A percentile compares a stretch with the other conserved stretches of the same genome.
These are phyloP conservation scores for Gopherus flavomarginatus DNA, from an alignment of 2,113 vertebrate genomes.

Conservation along the genomic window DNA sequence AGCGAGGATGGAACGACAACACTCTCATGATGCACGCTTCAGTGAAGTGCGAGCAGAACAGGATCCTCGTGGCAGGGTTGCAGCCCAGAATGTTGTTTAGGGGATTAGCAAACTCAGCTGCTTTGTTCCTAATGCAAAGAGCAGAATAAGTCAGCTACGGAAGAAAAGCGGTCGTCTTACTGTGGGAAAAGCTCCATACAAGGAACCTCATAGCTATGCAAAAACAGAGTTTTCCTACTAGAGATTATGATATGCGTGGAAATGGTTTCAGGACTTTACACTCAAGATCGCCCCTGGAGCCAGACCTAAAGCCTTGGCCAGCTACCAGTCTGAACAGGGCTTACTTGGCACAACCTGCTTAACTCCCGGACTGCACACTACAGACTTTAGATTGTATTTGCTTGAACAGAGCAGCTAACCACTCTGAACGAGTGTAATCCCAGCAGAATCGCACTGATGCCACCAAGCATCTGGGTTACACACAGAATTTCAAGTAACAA, in stretches of 20 bases:
- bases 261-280: background rate
- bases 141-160: accelerated
- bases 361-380: background rate
- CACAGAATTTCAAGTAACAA: background rate
- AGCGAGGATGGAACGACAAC: background rate
- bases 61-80: background rate
- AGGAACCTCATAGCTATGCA: background rate
- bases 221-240: background rate
- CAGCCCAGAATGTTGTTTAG: background rate
- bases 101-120: background rate
- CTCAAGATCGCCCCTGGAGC: background rate
- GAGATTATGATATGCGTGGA: background rate
- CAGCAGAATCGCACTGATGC: background rate
- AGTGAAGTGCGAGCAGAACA: background rate
- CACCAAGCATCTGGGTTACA: background rate
- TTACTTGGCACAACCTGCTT: background rate
- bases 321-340: background rate
- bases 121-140: background rate
- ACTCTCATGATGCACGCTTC: background rate
- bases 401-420: background rate
- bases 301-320: background rate
- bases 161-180: background rate
- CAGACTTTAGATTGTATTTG: background rate
- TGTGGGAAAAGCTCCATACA: background rate
- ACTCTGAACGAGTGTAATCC: too few species aligned